Evolutionary conservation across 2,888 invertebrate genomes (phyloP).

Genomic region (Tiphia femorata): DNA sequence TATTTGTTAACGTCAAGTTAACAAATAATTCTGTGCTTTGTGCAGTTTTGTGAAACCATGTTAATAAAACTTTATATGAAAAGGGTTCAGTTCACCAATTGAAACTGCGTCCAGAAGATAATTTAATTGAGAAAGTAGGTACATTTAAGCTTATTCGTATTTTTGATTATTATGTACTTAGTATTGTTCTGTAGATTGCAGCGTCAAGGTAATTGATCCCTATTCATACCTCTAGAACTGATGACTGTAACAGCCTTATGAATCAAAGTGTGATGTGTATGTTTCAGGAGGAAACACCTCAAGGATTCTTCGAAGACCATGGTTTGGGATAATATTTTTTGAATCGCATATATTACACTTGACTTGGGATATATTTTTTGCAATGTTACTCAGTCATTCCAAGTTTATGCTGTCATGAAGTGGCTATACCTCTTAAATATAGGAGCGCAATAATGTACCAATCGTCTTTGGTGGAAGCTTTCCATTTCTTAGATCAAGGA

Average conservation of each 20-base stretch:
- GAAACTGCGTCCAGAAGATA: slow-evolving; percentile 67
- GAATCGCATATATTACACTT: slow-evolving; percentile 7
- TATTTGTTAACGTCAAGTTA: too few species aligned
- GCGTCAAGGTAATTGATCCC: slow-evolving; percentile 67
- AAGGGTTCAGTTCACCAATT: slow-evolving; percentile 68
- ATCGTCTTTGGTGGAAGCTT: too few species aligned
- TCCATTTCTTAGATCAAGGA: too few species aligned
- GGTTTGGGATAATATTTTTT: slow-evolving; percentile 75
- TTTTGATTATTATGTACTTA: slow-evolving; percentile 50
- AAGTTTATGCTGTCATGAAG: slow-evolving; percentile 22
- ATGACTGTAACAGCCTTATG: slow-evolving; percentile 1
- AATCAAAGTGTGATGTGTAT: slow-evolving; percentile 63
- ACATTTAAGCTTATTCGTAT: slow-evolving; percentile 64
- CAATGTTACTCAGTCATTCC: slow-evolving; percentile 29
- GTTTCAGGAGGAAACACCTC: slow-evolving; percentile 99
- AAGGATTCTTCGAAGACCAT: slow-evolving; percentile 99
- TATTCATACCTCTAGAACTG: slow-evolving; percentile 57
- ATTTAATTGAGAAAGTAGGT: slow-evolving; percentile 64
- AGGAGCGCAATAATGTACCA: neutral
- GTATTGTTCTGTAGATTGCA: slow-evolving; percentile 51
- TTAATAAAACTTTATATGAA: slow-evolving; percentile 58
- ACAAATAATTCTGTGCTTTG: slow-evolving; percentile 40
- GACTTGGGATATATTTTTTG: slow-evolving; percentile 10
- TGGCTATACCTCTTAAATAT: slow-evolving; percentile 4
- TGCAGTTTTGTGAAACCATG: slow-evolving; percentile 42